A percentile compares a stretch with the other conserved stretches of the same genome.
phyloP scores from a whole-genome alignment of 2,888 invertebrate species.

The Amphipyra berbera region DNA sequence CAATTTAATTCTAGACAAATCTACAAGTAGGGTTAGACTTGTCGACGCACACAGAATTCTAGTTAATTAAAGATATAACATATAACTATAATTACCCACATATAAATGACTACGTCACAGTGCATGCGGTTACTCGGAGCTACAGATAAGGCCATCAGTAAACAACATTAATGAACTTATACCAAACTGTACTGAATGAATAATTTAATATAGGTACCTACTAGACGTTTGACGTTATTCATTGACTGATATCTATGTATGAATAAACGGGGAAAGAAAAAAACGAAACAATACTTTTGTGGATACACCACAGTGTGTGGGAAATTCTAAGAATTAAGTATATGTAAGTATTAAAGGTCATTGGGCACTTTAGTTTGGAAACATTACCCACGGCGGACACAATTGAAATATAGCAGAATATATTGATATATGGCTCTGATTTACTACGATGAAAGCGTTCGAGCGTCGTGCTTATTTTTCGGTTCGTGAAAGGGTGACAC shows the following conservation, averaged over 20 bases:
- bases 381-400: too few species aligned
- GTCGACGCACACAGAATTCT: constrained; percentile 21
- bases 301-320: background rate
- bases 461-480: too few species aligned
- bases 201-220: background rate
- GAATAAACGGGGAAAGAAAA: background rate
- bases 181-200: constrained; percentile 31
- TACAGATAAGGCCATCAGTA: constrained; percentile 45
- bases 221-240: constrained; percentile 14
- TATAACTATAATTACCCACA: constrained; percentile 13
- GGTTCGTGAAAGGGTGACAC: too few species aligned
- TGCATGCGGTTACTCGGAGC: constrained; percentile 30
- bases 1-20: constrained; percentile 7
- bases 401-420: too few species aligned
- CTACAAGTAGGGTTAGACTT: constrained; percentile 18
- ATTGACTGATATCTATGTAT: constrained; percentile 16
- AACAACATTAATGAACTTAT: constrained; percentile 47
- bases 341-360: too few species aligned
- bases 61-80: constrained; percentile 22
- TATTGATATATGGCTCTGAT: too few species aligned
- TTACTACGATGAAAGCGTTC: too few species aligned
- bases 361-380: too few species aligned
- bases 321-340: background rate
- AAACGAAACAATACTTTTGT: background rate
- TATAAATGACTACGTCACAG: constrained; percentile 45